These are phyloP conservation scores for Microctonus brassicae DNA, from an alignment of 2,888 invertebrate genomes.

Conservation along the genomic window DNA sequence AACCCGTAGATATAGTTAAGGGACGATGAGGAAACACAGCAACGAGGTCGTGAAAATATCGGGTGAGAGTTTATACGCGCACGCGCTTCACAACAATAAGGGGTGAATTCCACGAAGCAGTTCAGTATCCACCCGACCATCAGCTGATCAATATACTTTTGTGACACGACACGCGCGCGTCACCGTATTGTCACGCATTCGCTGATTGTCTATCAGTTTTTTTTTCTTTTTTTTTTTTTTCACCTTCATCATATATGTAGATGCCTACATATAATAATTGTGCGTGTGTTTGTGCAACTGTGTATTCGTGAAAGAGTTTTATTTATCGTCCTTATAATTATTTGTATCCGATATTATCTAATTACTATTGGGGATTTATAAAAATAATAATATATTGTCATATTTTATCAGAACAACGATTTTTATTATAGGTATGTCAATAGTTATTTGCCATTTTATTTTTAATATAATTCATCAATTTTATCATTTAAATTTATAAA, in stretches of 20 bases:
- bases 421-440: not conserved
- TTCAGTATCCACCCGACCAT: conserved; percentile 68
- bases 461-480: not conserved
- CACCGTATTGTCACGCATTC: conserved; percentile 42
- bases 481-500: not conserved
- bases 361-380: not conserved
- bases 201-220: conserved; percentile 21
- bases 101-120: conserved; percentile 64
- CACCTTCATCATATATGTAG: too few species aligned
- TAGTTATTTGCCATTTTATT: not conserved
- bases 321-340: not conserved
- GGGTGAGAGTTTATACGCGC: conserved; percentile 46
- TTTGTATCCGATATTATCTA: not conserved
- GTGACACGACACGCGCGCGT: conserved; percentile 42
- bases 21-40: conserved; percentile 23
- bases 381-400: not conserved
- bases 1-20: not conserved
- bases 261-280: not conserved
- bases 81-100: conserved; percentile 55
- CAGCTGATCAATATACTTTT: conserved; percentile 65
- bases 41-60: conserved; percentile 38
- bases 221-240: not conserved
- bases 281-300: not conserved
- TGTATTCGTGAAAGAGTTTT: not conserved
- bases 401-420: not conserved